phyloP scores from a whole-genome alignment of 2,113 vertebrate species.

The Nestor notabilis region DNA sequence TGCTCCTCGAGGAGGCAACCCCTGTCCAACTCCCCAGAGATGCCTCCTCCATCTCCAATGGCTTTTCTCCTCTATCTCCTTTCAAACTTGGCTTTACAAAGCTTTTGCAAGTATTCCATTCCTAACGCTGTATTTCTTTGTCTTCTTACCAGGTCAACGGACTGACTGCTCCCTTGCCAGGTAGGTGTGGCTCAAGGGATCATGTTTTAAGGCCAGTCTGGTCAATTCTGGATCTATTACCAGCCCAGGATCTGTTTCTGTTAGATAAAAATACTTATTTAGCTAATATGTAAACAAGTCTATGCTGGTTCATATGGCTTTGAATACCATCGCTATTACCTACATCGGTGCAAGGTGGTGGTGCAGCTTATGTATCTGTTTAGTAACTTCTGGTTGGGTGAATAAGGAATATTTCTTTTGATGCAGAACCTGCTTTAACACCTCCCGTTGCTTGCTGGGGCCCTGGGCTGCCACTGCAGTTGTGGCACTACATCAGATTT shows the following conservation, averaged over 20 bases:
- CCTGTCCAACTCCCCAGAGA: not conserved
- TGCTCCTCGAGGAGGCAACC: not conserved
- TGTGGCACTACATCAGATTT: not conserved
- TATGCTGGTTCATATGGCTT: not conserved
- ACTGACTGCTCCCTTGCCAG: conserved; percentile 94
- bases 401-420: not conserved
- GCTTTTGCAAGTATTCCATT: not conserved
- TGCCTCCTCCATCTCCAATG: not conserved
- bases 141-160: conserved; percentile 86
- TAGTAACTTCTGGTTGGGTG: not conserved
- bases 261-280: accelerated
- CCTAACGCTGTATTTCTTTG: not conserved
- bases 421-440: not conserved
- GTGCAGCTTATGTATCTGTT: accelerated
- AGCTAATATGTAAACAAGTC: not conserved
- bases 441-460: not conserved
- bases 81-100: not conserved
- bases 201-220: not conserved
- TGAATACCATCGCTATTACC: not conserved
- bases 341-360: not conserved
- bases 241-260: not conserved
- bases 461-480: not conserved
- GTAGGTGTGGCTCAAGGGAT: conserved; percentile 79
- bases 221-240: not conserved
- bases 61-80: not conserved